phyloP scores from a whole-genome alignment of 1,140 invertebrate genomes.

The Neodiprion virginianus region DNA sequence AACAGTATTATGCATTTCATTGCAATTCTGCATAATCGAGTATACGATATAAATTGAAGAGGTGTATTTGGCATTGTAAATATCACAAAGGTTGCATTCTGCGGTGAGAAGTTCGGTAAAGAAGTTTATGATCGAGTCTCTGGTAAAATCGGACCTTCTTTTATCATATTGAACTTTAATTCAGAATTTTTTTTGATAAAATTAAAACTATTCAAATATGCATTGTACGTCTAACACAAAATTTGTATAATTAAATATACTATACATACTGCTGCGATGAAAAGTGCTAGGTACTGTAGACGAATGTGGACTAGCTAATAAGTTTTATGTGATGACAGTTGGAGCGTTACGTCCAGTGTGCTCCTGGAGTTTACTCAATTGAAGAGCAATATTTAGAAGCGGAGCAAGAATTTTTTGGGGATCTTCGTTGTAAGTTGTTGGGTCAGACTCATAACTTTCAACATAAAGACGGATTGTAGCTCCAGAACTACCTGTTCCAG shows the following conservation, averaged over 20 bases:
- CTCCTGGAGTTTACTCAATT: conserved; percentile 83
- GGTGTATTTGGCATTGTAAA: neutral
- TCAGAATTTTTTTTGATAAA: neutral
- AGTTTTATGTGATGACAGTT: conserved; percentile 94
- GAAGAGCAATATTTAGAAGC: conserved; percentile 86
- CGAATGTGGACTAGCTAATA: neutral
- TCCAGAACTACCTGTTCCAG: conserved; percentile 96
- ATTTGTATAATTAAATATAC: neutral
- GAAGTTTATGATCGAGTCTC: neutral
- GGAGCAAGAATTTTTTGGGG: conserved; percentile 89
- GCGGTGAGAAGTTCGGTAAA: neutral
- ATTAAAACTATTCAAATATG: neutral
- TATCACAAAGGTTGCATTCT: conserved; percentile 1
- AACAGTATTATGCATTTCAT: no score
- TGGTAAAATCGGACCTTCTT: conserved; percentile 1
- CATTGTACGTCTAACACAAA: neutral
- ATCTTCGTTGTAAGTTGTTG: conserved; percentile 69
- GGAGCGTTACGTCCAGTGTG: conserved; percentile 89
- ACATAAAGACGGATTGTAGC: conserved; percentile 96
- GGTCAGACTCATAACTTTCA: conserved; percentile 83
- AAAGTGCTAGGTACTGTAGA: neutral
- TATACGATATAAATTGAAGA: neutral
- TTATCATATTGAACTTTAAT: neutral
- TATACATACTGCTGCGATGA: neutral
- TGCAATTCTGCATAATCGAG: neutral